Evolutionary conservation across 1,140 invertebrate species (phyloP), one percentile per base, ranked within the genome.

Genomic region (Nixonia krombeini): DNA sequence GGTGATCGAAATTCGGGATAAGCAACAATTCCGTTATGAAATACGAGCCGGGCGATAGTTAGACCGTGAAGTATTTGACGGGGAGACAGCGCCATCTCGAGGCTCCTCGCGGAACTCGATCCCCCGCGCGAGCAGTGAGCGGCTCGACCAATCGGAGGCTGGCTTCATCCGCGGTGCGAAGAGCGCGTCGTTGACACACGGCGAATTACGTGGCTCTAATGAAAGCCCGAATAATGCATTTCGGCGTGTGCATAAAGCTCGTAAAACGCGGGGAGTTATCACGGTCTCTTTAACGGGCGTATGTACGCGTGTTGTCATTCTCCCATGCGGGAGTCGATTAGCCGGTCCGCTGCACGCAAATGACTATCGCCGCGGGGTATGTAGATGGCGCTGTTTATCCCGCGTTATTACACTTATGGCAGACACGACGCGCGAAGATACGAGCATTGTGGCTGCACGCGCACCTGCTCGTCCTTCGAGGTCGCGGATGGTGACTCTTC

Each of bases 331-430:
- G n/a, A 61, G 57, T 61, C 57, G 47, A 61, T 61, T 61, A 61
- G 49, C 33, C 57, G 57, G 47, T 46, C 42, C 41, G 57, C 33
- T 52, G 49, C 40, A 46, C 57, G 49, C 57, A 61, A 61, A 61
- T 61, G 57, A 52, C 57, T 55, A 41, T 61, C 57, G 57, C 38
- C 13, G 49, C 41, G 35, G 57, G n/a, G 31, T 41, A 61, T 52
- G 57, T 46, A 61, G 57, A 52, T 61, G 55, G 59, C 31, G 40
- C 42, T 49, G 50, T 44, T 63, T 55, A 55, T 63, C 50, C 21
- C 50, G 47, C 50, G 53, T 62, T 62, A 53, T 62, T 42, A 53
- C 53, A 62, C 49, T 47, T 53, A 63, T 44, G 37, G n/a, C 42
- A 63, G 38, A 55, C 44, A 42, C 46, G 51, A 44, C 51, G 51